Percentiles rank a stretch among this genome's conserved stretches.
phyloP scores from a whole-genome alignment of 2,797 vertebrate species.

The Artibeus lituratus region DNA sequence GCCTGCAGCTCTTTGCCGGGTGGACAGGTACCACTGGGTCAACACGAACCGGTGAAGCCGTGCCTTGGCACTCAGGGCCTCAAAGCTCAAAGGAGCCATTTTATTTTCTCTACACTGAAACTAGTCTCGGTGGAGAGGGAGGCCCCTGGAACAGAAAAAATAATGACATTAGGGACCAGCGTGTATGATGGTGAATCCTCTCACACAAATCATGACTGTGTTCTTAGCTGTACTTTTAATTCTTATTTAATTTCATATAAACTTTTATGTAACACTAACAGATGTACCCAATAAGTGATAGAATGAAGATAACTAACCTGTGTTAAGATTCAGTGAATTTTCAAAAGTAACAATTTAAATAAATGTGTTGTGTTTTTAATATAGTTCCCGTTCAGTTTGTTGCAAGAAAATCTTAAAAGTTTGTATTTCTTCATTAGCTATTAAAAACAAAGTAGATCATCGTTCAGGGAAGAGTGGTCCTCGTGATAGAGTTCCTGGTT shows the following conservation, averaged over 20 bases:
- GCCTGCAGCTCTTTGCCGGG: constrained; percentile 77
- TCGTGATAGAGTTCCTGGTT: not conserved
- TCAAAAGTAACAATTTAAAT: constrained; percentile 69
- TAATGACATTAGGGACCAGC: not conserved
- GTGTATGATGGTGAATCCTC: not conserved
- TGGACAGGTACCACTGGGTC: constrained; percentile 97
- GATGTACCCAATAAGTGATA: constrained; percentile 4
- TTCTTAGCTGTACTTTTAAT: constrained; percentile 65
- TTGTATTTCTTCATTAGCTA: not conserved
- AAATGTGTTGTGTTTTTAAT: constrained; percentile 68
- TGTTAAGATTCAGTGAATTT: constrained; percentile 57
- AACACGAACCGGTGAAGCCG: constrained; percentile 83
- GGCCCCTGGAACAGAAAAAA: constrained; percentile 11
- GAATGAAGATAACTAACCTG: constrained; percentile 49
- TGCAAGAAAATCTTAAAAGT: constrained; percentile 20
- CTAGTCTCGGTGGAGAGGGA: not conserved
- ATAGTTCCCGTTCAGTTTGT: constrained; percentile 13
- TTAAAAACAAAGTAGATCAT: not conserved
- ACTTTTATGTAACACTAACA: constrained; percentile 53
- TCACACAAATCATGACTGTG: not conserved
- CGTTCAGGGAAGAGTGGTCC: not conserved
- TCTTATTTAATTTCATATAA: constrained; percentile 56
- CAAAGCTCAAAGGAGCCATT: not conserved
- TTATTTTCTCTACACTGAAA: not conserved
- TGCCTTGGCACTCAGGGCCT: not conserved